phyloP scores from a whole-genome alignment of 2,888 invertebrate genomes.

The Melipona bicolor region DNA sequence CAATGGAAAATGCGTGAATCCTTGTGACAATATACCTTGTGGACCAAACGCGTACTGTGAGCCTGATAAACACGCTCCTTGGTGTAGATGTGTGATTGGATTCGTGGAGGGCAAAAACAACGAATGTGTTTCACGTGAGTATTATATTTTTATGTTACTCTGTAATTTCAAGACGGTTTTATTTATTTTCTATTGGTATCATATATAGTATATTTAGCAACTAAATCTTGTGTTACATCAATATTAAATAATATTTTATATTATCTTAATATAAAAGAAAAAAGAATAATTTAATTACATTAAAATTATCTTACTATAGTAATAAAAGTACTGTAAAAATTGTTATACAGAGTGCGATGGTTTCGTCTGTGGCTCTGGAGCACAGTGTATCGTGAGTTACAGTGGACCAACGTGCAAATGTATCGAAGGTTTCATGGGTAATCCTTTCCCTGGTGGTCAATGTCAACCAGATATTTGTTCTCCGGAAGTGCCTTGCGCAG shows the following conservation, averaged over 20 bases:
- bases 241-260: too few relatives aligned
- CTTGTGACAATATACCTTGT: slow-evolving; percentile 91
- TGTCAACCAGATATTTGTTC: slow-evolving; percentile 94
- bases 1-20: slow-evolving; percentile 92
- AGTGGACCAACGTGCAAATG: slow-evolving; percentile 95
- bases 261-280: too few relatives aligned
- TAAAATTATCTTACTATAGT: too few relatives aligned
- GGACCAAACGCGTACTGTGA: slow-evolving; percentile 94
- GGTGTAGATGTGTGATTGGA: slow-evolving; percentile 94
- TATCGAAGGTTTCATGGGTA: slow-evolving; percentile 93
- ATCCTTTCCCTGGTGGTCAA: slow-evolving; percentile 95
- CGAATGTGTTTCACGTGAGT: slow-evolving; percentile 92
- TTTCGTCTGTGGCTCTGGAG: slow-evolving; percentile 92
- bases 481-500: slow-evolving; percentile 90
- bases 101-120: slow-evolving; percentile 91
- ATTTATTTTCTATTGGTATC: too few relatives aligned
- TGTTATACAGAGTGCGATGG: slow-evolving; percentile 88
- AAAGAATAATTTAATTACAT: too few relatives aligned
- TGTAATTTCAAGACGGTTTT: too few relatives aligned
- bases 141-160: slow-evolving; percentile 1
- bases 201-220: too few relatives aligned
- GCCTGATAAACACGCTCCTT: slow-evolving; percentile 94
- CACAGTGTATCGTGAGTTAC: slow-evolving; percentile 93
- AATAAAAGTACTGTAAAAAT: neutral
- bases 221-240: too few relatives aligned